Percentiles rank a stretch among this genome's conserved stretches.
Conservation (phyloP, 2,113 vertebrate species). For the Symphodus melops region DNA sequence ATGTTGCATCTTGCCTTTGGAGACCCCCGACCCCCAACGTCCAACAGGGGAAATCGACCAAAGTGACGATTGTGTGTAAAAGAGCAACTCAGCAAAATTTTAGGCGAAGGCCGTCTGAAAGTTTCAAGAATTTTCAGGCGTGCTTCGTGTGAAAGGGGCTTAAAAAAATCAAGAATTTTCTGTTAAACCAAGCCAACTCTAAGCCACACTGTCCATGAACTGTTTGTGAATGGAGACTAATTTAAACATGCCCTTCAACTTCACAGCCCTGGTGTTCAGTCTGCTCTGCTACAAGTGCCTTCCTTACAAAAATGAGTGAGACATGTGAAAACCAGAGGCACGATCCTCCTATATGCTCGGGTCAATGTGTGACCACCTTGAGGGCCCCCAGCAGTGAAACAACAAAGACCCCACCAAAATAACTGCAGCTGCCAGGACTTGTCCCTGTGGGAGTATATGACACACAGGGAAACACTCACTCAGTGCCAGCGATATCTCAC, state of each 20-base stretch:
- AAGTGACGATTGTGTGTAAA: too few relatives aligned
- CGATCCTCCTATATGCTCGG: neutral
- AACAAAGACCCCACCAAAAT: slow-evolving; percentile 77
- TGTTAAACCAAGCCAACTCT: slow-evolving; percentile 5
- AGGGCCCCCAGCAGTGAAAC: slow-evolving; percentile 41
- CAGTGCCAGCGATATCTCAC: slow-evolving; percentile 26
- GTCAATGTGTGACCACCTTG: slow-evolving; percentile 49
- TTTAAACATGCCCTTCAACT: neutral
- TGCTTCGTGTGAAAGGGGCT: neutral
- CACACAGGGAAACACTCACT: slow-evolving; percentile 12
- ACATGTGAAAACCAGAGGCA: slow-evolving; percentile 15
- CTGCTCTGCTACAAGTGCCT: neutral
- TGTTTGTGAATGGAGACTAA: neutral
- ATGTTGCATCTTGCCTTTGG: too few relatives aligned
- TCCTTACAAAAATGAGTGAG: slow-evolving; percentile 3
- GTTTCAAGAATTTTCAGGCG: too few relatives aligned
- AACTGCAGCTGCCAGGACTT: slow-evolving; percentile 78
- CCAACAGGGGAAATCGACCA: too few relatives aligned
- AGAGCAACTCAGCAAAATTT: too few relatives aligned
- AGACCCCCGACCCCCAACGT: too few relatives aligned
- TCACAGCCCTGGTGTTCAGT: neutral
- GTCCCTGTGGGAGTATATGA: slow-evolving; percentile 49
- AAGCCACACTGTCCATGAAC: slow-evolving; percentile 7
- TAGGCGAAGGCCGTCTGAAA: too few relatives aligned
- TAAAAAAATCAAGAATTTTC: slow-evolving; percentile 26